phyloP scores from a whole-genome alignment of 2,888 invertebrate species.

The Euspilapteryx auroguttella region DNA sequence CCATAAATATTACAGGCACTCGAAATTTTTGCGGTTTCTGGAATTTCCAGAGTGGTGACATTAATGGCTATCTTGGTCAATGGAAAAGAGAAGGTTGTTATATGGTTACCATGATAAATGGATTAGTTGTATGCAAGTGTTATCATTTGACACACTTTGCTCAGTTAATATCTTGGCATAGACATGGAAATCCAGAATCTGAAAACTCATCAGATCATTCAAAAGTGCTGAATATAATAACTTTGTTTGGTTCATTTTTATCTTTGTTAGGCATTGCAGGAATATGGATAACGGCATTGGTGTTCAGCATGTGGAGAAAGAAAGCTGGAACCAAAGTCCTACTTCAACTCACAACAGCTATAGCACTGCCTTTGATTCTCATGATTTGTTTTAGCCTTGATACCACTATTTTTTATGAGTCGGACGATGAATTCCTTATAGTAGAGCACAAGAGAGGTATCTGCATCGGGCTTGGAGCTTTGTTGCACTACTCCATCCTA shows the following conservation, averaged over 20 bases:
- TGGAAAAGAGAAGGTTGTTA: constrained; percentile 63
- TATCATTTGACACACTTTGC: constrained; percentile 66
- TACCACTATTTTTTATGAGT: constrained; percentile 18
- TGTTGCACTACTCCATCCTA: constrained; percentile 68
- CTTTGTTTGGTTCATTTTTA: constrained; percentile 58
- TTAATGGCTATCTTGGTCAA: constrained; percentile 21
- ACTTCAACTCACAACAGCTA: constrained; percentile 64
- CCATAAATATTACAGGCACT: constrained; percentile 12
- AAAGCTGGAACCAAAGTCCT: constrained; percentile 68
- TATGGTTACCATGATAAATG: constrained; percentile 19
- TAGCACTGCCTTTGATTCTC: constrained; percentile 60
- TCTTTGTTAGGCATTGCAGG: constrained; percentile 61
- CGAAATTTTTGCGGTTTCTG: constrained; percentile 56
- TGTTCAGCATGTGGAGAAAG: constrained; percentile 63
- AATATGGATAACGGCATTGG: constrained; percentile 59
- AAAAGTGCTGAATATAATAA: constrained; percentile 56
- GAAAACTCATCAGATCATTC: constrained; percentile 20
- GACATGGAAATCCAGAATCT: constrained; percentile 10
- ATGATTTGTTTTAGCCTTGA: constrained; percentile 36
- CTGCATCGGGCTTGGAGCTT: constrained; percentile 64
- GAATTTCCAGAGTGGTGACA: constrained; percentile 38
- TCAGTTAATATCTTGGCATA: constrained; percentile 39
- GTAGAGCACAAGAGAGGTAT: constrained; percentile 18
- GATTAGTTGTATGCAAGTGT: constrained; percentile 41
- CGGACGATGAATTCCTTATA: constrained; percentile 16